Evolutionary conservation across 2,113 vertebrate genomes (phyloP), one percentile per base, ranked within the genome.

Genomic region (Setophaga petechia): DNA sequence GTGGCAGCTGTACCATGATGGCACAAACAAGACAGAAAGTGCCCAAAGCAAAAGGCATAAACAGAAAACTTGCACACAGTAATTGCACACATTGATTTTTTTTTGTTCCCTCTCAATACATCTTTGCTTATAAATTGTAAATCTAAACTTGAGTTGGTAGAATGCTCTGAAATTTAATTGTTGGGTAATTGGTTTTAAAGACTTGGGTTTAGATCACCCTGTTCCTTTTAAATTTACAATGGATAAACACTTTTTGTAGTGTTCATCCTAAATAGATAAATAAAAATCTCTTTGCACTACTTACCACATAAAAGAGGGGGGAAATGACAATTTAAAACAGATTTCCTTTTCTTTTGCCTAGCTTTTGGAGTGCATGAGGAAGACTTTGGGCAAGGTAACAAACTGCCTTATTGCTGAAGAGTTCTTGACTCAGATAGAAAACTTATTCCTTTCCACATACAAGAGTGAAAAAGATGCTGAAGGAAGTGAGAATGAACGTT

Each of bases 311-410:
- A 63, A 84, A 57, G 8, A 6, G 19, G 2, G 10, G 8, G 8
- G 11, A 67, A 85, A 55, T 44, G 14, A 22, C 10, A 10, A 6
- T 83, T 80, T 35, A 14, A 15, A 57, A 47, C 13, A 61, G 19
- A 47, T 73, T 27, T 89, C 19, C 37, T 84, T 78, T 93, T 96
- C 74, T 95, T 46, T 87, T 92, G 49, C 66, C 49, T 87, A 99
- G 99, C 99, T 99, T 97, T 96, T 99, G 98, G 98, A 98, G 21
- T 99, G 99, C 93, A 96, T 99, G 95, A 98, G 98, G 95, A 98
- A 98, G 96, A 98, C 98, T 94, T 94, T 99, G 96, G 98, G 98
- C 95, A 98, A 97, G 62, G 97, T 99, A 74, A 97, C 98, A 61
- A 99, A 98, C 67, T 97, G 97, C 54, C 98, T 98, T 90, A 97